Conservation (phyloP, 2,113 vertebrate genomes). For the Cyprinodon variegatus region DNA sequence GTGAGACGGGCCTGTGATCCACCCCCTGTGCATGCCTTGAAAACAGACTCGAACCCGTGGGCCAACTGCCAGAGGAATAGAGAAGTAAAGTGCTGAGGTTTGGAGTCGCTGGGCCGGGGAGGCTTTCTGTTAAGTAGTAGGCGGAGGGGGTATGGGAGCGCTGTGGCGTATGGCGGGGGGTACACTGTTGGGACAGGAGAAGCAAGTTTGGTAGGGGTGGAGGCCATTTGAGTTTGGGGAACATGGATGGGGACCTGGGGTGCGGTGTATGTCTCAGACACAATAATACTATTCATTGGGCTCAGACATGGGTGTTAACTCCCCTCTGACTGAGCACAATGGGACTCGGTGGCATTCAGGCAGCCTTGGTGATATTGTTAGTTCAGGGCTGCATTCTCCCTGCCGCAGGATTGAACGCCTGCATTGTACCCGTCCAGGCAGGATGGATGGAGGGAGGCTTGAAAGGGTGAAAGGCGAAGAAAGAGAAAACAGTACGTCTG, state of each 20-base stretch:
- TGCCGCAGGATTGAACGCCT: slow-evolving; percentile 79
- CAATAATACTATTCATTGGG: slow-evolving; percentile 88
- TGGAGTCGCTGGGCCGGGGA: slow-evolving; percentile 54
- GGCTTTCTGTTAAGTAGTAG: slow-evolving; percentile 63
- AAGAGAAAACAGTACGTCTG: slow-evolving; percentile 81
- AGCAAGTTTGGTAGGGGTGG: slow-evolving; percentile 46
- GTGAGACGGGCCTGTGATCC: slow-evolving; percentile 38
- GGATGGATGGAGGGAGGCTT: slow-evolving; percentile 80
- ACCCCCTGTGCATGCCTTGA: slow-evolving; percentile 34
- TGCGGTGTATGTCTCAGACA: slow-evolving; percentile 84
- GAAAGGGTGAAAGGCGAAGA: slow-evolving; percentile 79
- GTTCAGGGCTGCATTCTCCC: slow-evolving; percentile 81
- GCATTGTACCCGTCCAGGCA: slow-evolving; percentile 81
- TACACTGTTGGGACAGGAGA: slow-evolving; percentile 67
- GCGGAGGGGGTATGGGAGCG: slow-evolving; percentile 21
- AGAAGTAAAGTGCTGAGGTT: slow-evolving; percentile 69
- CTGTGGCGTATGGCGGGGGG: background rate
- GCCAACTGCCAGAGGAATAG: slow-evolving; percentile 63
- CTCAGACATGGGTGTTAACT: slow-evolving; percentile 85
- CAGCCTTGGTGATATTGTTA: slow-evolving; percentile 85
- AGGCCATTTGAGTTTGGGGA: slow-evolving; percentile 60
- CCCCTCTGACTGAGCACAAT: slow-evolving; percentile 87
- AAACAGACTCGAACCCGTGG: slow-evolving; percentile 44
- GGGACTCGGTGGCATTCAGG: slow-evolving; percentile 80
- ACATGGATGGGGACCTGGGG: slow-evolving; percentile 68